Evolutionary conservation across 2,113 vertebrate genomes (phyloP).

Genomic region (Miniopterus natalensis): DNA sequence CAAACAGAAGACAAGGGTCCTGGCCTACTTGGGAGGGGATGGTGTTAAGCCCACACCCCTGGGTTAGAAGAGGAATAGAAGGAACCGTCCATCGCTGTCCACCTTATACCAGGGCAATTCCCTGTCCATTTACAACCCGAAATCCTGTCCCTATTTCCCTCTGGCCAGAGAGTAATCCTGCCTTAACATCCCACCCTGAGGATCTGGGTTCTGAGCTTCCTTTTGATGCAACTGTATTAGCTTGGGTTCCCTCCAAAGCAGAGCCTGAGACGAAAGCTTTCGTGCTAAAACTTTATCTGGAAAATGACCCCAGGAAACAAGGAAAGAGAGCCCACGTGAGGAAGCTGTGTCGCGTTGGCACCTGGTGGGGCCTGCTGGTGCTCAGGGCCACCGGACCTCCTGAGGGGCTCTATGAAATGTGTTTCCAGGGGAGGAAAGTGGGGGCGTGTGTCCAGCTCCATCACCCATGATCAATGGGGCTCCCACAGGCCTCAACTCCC

Average conservation of each 20-base stretch:
- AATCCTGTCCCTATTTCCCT: background rate
- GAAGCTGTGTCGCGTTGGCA: background rate
- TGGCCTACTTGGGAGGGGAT: background rate
- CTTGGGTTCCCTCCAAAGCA: background rate
- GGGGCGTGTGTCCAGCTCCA: fast-evolving
- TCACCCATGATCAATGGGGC: background rate
- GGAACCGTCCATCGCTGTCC: background rate
- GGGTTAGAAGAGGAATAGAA: background rate
- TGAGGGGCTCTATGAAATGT: background rate
- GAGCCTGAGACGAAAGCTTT: background rate
- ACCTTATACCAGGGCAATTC: background rate
- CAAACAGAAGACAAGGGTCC: background rate
- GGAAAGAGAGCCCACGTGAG: background rate
- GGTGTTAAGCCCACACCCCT: background rate
- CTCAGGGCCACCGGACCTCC: background rate
- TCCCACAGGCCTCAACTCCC: background rate
- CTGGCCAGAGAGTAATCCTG: fast-evolving
- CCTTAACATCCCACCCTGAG: background rate
- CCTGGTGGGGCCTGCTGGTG: no score
- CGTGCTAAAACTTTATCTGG: background rate
- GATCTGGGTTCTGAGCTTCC: background rate
- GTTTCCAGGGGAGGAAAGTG: background rate
- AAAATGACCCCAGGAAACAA: background rate
- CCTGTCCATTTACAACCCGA: background rate
- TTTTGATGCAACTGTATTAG: background rate